Evolutionary conservation across 1,140 invertebrate species (phyloP), one percentile per base, ranked within the genome.

Genomic region (Drosophila hydei): DNA sequence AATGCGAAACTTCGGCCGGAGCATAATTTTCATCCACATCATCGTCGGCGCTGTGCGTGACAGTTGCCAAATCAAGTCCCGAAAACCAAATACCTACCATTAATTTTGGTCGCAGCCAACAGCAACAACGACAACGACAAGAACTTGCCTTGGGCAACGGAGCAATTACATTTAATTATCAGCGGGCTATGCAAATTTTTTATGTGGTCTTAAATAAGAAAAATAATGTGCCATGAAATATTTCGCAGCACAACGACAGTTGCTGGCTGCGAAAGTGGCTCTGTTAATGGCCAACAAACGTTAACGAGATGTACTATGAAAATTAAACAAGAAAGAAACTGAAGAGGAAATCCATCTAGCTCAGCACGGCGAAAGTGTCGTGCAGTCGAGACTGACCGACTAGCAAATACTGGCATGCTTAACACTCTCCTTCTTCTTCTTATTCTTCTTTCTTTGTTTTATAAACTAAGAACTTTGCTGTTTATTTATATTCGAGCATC

Each of bases 101-200:
- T 67, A 58, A 67, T 67, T 67, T 67, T 58, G 36, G 54, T 27
- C 54, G 50, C 63, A 58, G 30, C 50, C 42, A 18, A 21, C 36
- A 16, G 5, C 60, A 21, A 42, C 58, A 56, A n/a, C 33, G 47
- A 19, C 43, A 58, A 50, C 30, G 55, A 56, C 30, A 59, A 54
- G 45, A 7, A 43, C 42, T 45, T 54, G 42, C 72, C 50, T 33
- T 33, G 27, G 75, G 74, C 75, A 43, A 51, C 45, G 19, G 25
- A 77, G 74, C 75, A 77, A 78, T 78, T 78, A 77, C 63, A 78
- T 78, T 78, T 78, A 78, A 78, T 78, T 78, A 78, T 77, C 75
- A 78, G 67, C 67, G 75, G 58, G 58, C 65, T 73, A 77, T 77
- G 76, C 76, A 78, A 78, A 63, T 63, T 63, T 45, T 43, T 47